Base-by-base conservation (phyloP, 1,140 invertebrate species). In the Habropoda laboriosa region DNA sequence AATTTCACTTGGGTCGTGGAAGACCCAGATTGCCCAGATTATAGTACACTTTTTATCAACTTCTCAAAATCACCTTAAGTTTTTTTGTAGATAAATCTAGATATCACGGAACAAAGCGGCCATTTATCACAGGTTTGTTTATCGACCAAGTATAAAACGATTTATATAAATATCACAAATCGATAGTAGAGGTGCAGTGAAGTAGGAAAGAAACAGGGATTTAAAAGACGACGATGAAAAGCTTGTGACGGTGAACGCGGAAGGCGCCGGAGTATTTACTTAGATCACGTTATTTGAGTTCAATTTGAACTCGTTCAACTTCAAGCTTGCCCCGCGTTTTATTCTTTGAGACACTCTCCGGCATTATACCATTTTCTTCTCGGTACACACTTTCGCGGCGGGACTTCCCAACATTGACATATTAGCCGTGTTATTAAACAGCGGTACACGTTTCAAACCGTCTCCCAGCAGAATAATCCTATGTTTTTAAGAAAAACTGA, bases 231-330 rank as follows among this genome's bases (percentile, higher is more conserved):
- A n/a, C 35, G 6, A 38, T 18, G n/a, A 4, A 27, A 53, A 68
- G 27, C 16, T 42, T 45, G 40, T 30, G 24, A 21, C 10, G 21
- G 21, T 7, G 64, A 49, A 49, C 21, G 66, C n/a, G n/a, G 18
- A 51, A 12, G 47, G 16, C 35, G 30, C 1, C n/a, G n/a, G 47
- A 68, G 8, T 68, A 68, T 53, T 68, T 68, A 68, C 66, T 68
- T 53, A 53, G 66, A 68, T 68, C 66, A 53, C 32, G 66, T 68
- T 68, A 53, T 68, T 68, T 53, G 66, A 68, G 47, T 68, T 68
- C 66, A 68, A 68, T 53, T 68, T 68, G 32, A 68, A 53, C 47
- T 68, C 47, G 66, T 68, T 53, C 47, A 51, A 53, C 66, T 53
- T 68, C 16, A 24, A 7, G 47, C 66, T 27, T 24, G 32, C 32